Conservation (phyloP, 2,888 invertebrate species). For the Rhaphigaster nebulosa region DNA sequence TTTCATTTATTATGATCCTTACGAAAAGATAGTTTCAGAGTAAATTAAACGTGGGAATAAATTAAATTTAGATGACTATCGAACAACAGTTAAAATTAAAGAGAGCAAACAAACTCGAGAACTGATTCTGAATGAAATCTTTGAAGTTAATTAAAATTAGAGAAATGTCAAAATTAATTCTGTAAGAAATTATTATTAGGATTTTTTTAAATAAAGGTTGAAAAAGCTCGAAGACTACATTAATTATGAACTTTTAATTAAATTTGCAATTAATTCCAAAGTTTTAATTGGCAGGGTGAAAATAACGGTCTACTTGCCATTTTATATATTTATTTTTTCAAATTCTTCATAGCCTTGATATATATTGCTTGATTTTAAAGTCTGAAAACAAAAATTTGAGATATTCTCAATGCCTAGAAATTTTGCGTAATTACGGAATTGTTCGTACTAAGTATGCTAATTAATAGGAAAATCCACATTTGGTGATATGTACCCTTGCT, state of each 20-base stretch:
- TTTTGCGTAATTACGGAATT: too few species aligned
- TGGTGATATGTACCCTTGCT: too few species aligned
- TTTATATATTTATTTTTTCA: neutral
- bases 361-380: too few species aligned
- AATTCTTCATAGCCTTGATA: neutral
- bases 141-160: neutral
- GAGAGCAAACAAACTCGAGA: neutral
- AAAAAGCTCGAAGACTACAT: neutral
- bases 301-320: neutral
- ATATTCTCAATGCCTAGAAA: too few species aligned
- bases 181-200: neutral
- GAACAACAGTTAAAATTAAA: neutral
- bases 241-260: conserved; percentile 17
- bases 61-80: neutral
- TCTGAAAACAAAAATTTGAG: too few species aligned
- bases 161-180: neutral
- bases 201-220: neutral
- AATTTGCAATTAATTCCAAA: conserved; percentile 22
- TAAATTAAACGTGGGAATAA: neutral
- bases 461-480: too few species aligned
- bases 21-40: neutral
- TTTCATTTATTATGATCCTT: too few species aligned
- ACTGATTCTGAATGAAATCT: neutral
- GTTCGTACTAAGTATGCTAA: too few species aligned
- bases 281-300: neutral